Base-by-base conservation (phyloP, 2,888 invertebrate species). In the Smittia sp. region DNA sequence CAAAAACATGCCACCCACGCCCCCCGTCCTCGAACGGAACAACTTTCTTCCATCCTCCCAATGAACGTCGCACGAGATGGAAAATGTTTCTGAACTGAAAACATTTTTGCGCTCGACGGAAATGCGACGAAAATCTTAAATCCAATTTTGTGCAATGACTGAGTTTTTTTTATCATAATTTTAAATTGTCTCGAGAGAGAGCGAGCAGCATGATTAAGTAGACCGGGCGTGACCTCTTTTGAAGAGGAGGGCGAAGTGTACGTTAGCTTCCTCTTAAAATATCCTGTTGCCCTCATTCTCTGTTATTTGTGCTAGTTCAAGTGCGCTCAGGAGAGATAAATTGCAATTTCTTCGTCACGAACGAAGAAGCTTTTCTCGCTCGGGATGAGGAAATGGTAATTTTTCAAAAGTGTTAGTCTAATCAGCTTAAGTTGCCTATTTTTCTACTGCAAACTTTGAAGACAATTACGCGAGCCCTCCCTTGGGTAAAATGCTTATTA, bases 141-240 rank as follows among this genome's bases (percentile, higher is more conserved):
- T 58, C 58, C 58, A 58, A 58, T 58, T 58, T 58, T 58, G 58
- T 58, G 58, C 58, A 58, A 58, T 58, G 58, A 58, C 58, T 58
- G 58, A 58, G 58, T 58, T 58, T n/a, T n/a, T n/a, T n/a, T 20
- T 58, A 22, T 58, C 22, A 22, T 58, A 20, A 20, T 58, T 58
- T 22, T 58, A 58, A 58, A 58, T 58, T 20, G 52, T 58, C 58
- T 58, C 13, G n/a, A 52, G 15, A 52, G 18, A 22, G 22, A 58
- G 3, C 2, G 15, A 46, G 46, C 46, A 58, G 2, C 20, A 18
- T 58, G 22, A 58, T 18, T 18, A 52, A 52, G 52, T 52, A 15
- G 15, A 18, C 7, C 22, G 18, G 22, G n/a, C 18, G 22, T 11
- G 46, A 46, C 46, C 46, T 15, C n/a, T 2, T 46, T 46, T 46